Conservation (phyloP, 1,140 invertebrate species). For the Battus philenor region DNA sequence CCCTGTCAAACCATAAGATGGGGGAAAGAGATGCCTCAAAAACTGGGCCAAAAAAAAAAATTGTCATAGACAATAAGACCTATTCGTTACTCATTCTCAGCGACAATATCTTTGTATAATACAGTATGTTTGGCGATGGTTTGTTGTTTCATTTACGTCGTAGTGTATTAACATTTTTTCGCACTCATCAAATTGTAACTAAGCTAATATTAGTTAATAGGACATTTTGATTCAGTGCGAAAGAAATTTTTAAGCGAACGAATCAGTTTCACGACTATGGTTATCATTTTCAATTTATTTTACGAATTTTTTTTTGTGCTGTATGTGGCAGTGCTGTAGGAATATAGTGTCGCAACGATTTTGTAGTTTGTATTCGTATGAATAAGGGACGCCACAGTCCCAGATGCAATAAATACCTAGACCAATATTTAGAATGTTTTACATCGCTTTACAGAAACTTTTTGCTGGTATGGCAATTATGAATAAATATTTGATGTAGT, state of each 20-base stretch:
- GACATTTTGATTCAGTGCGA: constrained; percentile 8
- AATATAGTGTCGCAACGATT: constrained; percentile 31
- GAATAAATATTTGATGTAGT: constrained; percentile 48
- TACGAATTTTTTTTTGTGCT: constrained; percentile 13
- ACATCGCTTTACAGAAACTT: constrained; percentile 65
- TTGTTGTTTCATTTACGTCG: constrained; percentile 6
- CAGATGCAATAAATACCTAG: constrained; percentile 70
- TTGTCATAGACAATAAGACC: too few species aligned
- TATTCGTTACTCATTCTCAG: neutral
- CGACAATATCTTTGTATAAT: constrained; percentile 3
- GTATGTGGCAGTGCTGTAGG: constrained; percentile 21
- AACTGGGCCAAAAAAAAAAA: too few species aligned
- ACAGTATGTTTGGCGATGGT: constrained; percentile 3
- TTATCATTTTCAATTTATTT: constrained; percentile 5
- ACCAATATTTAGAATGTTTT: constrained; percentile 74
- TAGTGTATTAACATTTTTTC: neutral
- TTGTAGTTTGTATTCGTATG: constrained; percentile 37
- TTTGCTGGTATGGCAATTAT: constrained; percentile 67
- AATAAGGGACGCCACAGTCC: constrained; percentile 34
- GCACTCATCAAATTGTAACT: constrained; percentile 3
- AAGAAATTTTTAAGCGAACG: too few species aligned
- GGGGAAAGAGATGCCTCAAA: too few species aligned
- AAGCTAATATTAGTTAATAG: neutral
- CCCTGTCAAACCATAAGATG: too few species aligned
- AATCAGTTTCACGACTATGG: too few species aligned